phyloP scores from a whole-genome alignment of 2,888 invertebrate species.

The Hypolimnas misippus region DNA sequence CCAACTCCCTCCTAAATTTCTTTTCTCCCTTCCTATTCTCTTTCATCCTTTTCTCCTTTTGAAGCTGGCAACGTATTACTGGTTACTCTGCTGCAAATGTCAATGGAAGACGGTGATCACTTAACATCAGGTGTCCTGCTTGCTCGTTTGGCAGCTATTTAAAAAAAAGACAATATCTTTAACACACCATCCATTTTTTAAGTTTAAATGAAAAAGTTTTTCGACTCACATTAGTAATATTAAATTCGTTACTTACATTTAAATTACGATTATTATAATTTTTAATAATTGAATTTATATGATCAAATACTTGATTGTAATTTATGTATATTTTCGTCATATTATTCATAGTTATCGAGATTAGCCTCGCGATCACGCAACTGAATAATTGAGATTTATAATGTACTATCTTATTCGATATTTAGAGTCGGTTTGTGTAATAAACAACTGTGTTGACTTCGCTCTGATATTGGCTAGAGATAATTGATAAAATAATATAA shows the following conservation, averaged over 20 bases:
- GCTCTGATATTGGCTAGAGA: not conserved
- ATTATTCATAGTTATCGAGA: not conserved
- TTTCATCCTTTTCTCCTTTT: no score
- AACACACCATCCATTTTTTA: no score
- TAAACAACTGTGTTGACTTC: constrained; percentile 1
- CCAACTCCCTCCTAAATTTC: no score
- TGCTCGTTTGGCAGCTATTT: no score
- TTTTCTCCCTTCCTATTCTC: no score
- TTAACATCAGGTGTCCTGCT: no score
- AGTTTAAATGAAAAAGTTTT: no score
- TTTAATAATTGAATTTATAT: not conserved
- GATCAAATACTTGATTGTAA: not conserved
- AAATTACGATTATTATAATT: not conserved
- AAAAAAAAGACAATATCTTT: no score
- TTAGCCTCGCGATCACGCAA: not conserved
- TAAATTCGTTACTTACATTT: not conserved
- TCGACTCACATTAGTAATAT: not conserved
- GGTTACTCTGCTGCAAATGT: no score
- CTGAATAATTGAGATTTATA: not conserved
- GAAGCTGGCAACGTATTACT: no score
- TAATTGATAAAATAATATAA: not conserved
- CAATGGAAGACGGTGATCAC: no score
- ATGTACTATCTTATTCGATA: not conserved
- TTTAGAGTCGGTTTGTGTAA: not conserved
- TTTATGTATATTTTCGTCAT: not conserved